These are phyloP conservation scores for Drosophila colorata DNA, from an alignment of 2,888 invertebrate species.

Conservation along the genomic window DNA sequence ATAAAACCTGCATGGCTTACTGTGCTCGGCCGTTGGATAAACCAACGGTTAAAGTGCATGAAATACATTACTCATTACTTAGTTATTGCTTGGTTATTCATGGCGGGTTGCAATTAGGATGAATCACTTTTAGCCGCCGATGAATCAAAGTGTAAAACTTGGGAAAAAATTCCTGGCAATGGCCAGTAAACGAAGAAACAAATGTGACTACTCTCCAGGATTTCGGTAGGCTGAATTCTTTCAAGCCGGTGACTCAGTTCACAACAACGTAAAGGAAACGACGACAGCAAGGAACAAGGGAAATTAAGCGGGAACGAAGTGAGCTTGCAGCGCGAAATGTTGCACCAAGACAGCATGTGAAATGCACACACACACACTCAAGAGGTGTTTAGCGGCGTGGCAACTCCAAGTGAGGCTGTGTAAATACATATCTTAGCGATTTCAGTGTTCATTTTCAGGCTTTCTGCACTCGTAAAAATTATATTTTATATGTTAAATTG, in stretches of 20 bases:
- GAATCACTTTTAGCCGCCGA: slow-evolving; percentile 32
- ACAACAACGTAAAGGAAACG: slow-evolving; percentile 66
- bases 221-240: slow-evolving; percentile 3
- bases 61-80: slow-evolving; percentile 17
- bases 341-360: slow-evolving; percentile 55
- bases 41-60: slow-evolving; percentile 31
- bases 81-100: slow-evolving; percentile 29
- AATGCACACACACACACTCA: slow-evolving; percentile 13
- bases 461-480: slow-evolving; percentile 68
- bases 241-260: slow-evolving; percentile 66
- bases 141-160: slow-evolving; percentile 15
- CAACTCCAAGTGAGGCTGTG: slow-evolving; percentile 32
- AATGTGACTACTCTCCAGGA: slow-evolving; percentile 19
- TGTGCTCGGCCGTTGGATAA: background rate
- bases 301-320: slow-evolving; percentile 11
- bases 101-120: slow-evolving; percentile 36
- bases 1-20: slow-evolving; percentile 35
- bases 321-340: slow-evolving; percentile 67
- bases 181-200: slow-evolving; percentile 1
- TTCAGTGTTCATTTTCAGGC: slow-evolving; percentile 42
- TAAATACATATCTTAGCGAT: slow-evolving; percentile 49
- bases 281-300: slow-evolving; percentile 17
- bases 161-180: background rate
- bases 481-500: slow-evolving; percentile 63
- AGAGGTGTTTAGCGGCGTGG: background rate